Evolutionary conservation across 2,888 invertebrate species (phyloP), one percentile per base, ranked within the genome.

Genomic region (Ichneumoninae sp.): DNA sequence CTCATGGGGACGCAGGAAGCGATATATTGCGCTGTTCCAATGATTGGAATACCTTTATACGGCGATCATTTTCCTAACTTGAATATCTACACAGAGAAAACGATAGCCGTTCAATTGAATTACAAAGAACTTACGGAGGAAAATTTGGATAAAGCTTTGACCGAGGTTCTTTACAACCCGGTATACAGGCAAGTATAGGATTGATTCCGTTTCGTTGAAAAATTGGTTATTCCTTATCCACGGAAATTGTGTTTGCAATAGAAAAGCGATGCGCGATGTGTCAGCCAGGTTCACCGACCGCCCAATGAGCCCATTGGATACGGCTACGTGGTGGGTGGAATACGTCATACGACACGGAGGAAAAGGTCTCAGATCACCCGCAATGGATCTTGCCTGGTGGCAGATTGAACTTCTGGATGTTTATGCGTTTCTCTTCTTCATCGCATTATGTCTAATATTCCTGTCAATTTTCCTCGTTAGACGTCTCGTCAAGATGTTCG

Each of bases 301-400:
- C 44, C 92, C 92, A 1, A 66, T 88, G 79, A 88, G 52, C 8
- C 75, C 93, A 0, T 10, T 88, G 54, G 91, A 93, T 4, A 91
- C 91, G 0, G 92, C 92, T 0, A 73, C 69, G 65, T 93, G 88
- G 78, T 93, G 93, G 93, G 70, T 91, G 16, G 92, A 93, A 65
- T 93, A 91, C 57, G 81, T 92, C 16, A 76, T 89, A 33, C 90
- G 87, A 83, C 84, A 91, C 54, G 93, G 92, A 6, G 86, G 75
- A 3, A 73, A 91, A 6, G 85, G 78, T 0, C 78, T 93, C 3
- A 90, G 90, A 87, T 91, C 93, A 13, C 88, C 90, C 0, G 90
- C 90, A 0, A 77, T 89, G 82, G 86, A 92, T 73, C 81, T 93
- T 44, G 22, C 85, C 0, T 93, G 93, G 93, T 93, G 92, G 92